Evolutionary conservation across 2,113 vertebrate species (phyloP), one percentile per base, ranked within the genome.

Genomic region (Brachyistius frenatus): DNA sequence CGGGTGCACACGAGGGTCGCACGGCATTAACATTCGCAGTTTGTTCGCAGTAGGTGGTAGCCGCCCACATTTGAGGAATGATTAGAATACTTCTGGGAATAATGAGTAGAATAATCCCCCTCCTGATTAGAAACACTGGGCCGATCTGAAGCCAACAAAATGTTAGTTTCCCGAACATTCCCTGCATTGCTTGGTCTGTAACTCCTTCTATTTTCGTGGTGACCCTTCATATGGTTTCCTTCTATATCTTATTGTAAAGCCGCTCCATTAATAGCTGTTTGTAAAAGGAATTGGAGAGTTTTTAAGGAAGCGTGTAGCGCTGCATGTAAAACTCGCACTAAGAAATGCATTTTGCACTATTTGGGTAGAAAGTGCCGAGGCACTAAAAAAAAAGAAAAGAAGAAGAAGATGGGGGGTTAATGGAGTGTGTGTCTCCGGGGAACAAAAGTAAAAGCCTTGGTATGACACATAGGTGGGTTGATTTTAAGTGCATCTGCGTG

Each of bases 381-480:
- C 31, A 75, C 68, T 39, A 57, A 47, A 54, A 70, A 30, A 62
- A 31, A 50, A n/a, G n/a, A n/a, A n/a, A n/a, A n/a, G n/a, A 62
- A 53, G 30, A 44, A 44, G n/a, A 23, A 23, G 37, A 74, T 50
- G n/a, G 47, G 39, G 32, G 63, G 70, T 80, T 88, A 88, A 90
- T 90, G 88, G 86, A 83, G 85, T 75, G 74, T 49, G 8, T 36
- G 30, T 31, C 86, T 80, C 89, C 37, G 2, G 86, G 83, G 89
- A n/a, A 30, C 72, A 15, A 35, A 83, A 70, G 84, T 86, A 85
- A 88, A 92, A 89, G 86, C 84, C 81, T 88, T 71, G 68, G 70
- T 65, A 69, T 89, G 73, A 79, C 60, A 84, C 70, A 36, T 72
- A 80, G 69, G 63, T 72, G 79, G 68, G 66, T 55, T 36, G 64